Evolutionary conservation across 1,140 invertebrate species (phyloP).

Genomic region (Brachystomella parvula): DNA sequence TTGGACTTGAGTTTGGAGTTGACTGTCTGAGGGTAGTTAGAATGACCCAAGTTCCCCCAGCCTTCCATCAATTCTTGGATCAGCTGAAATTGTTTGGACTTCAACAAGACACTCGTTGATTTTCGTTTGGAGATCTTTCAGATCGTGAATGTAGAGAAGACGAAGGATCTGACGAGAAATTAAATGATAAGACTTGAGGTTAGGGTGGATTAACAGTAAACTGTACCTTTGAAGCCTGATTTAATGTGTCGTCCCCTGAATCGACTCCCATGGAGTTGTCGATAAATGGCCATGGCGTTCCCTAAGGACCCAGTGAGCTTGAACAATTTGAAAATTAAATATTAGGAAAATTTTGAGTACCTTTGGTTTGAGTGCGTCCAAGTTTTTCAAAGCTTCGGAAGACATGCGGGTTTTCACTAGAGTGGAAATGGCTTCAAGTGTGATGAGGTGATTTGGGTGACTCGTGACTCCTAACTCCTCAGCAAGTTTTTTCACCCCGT

Average conservation of each 20-base stretch:
- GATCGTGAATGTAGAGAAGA: conserved; percentile 81
- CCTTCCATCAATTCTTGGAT: conserved; percentile 93
- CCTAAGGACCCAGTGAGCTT: conserved; percentile 41
- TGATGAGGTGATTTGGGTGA: conserved; percentile 72
- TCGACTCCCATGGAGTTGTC: conserved; percentile 61
- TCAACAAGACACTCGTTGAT: conserved; percentile 90
- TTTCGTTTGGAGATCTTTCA: conserved; percentile 82
- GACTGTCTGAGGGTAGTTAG: no score
- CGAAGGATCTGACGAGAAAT: conserved; percentile 55
- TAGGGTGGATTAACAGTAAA: conserved; percentile 6
- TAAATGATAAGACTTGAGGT: not conserved
- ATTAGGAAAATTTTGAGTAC: conserved; percentile 4
- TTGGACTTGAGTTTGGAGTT: no score
- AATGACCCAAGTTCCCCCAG: conserved; percentile 84
- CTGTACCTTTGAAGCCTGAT: conserved; percentile 61
- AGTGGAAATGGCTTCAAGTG: conserved; percentile 63
- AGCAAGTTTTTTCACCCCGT: conserved; percentile 67
- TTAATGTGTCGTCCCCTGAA: conserved; percentile 58
- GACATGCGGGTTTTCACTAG: conserved; percentile 59
- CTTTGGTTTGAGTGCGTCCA: conserved; percentile 45
- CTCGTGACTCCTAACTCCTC: conserved; percentile 66
- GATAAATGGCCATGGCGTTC: conserved; percentile 58
- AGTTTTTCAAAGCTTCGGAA: conserved; percentile 53
- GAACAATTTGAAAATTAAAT: not conserved
- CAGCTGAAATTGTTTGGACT: conserved; percentile 85